Conservation (phyloP, 2,797 vertebrate genomes). For the Clarias platycephalus region DNA sequence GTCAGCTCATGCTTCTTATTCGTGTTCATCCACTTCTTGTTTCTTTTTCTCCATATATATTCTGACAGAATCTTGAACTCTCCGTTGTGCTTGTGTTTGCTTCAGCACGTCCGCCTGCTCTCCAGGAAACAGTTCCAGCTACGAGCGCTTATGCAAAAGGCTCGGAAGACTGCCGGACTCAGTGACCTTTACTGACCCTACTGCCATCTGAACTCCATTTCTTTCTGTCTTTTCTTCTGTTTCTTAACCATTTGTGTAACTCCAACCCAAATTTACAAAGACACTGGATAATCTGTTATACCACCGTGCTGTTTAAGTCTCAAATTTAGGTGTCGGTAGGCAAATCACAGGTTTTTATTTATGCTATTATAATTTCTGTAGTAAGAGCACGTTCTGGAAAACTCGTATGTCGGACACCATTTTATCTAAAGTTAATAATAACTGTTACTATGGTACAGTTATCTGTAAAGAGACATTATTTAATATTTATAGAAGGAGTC, state of each 20-base stretch:
- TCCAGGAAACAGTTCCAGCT: conserved; percentile 99
- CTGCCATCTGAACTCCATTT: not conserved
- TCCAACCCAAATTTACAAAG: not conserved
- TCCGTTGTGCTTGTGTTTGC: conserved; percentile 10
- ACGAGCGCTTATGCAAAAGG: conserved; percentile 98
- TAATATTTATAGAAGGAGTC: conserved; percentile 27
- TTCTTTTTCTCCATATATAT: not conserved
- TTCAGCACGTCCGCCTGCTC: conserved; percentile 93
- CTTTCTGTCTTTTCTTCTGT: conserved; percentile 30
- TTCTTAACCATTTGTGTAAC: conserved; percentile 15
- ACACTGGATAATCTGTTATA: conserved; percentile 14
- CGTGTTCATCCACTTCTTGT: not conserved
- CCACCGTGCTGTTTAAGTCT: not conserved
- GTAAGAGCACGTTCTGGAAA: too few relatives aligned
- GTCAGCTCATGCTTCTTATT: conserved; percentile 64
- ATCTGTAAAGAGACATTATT: conserved; percentile 19
- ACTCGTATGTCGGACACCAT: not conserved
- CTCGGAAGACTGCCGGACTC: conserved; percentile 95
- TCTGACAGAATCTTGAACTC: not conserved
- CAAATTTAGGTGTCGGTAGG: not conserved
- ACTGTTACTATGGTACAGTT: not conserved
- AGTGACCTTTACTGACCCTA: conserved; percentile 92
- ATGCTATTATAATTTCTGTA: not conserved
- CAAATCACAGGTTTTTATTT: not conserved
- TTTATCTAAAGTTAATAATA: not conserved